phyloP scores from a whole-genome alignment of 2,113 vertebrate genomes.

The Seriola rivoliana region DNA sequence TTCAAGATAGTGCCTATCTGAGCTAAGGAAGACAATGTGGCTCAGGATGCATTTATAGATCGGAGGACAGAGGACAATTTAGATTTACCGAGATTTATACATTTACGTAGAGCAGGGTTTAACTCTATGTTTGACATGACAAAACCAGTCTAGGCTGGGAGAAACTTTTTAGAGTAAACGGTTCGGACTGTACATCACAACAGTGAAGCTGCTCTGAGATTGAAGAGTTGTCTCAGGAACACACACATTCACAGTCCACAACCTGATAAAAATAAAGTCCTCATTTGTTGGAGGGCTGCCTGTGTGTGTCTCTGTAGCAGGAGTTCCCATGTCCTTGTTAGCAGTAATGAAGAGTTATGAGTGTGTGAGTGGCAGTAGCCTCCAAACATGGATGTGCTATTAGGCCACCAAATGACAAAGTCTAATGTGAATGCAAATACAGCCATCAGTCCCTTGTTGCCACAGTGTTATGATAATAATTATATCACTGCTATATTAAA shows the following conservation, averaged over 20 bases:
- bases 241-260: conserved; percentile 13
- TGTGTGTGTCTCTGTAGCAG: conserved; percentile 19
- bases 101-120: conserved; percentile 40
- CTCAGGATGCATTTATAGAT: conserved; percentile 39
- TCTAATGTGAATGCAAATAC: conserved; percentile 63
- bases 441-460: conserved; percentile 42
- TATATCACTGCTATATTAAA: conserved; percentile 57
- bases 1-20: conserved; percentile 58
- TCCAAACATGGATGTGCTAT: conserved; percentile 66
- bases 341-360: conserved; percentile 72
- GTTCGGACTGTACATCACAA: conserved; percentile 50
- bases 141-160: conserved; percentile 23
- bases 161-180: conserved; percentile 25
- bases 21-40: conserved; percentile 30
- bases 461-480: conserved; percentile 47
- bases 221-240: conserved; percentile 13
- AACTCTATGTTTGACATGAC: conserved; percentile 59
- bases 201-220: conserved; percentile 24
- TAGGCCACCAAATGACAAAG: conserved; percentile 56
- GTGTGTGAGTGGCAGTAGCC: conserved; percentile 45
- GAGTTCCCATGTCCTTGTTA: conserved; percentile 63
- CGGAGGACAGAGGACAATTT: conserved; percentile 39
- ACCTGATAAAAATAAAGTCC: conserved; percentile 12
- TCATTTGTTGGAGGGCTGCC: conserved; percentile 33
- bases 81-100: conserved; percentile 40